Evolutionary conservation across 2,888 invertebrate species (phyloP), one percentile per base, ranked within the genome.

Genomic region (Chrysolina oricalcia): DNA sequence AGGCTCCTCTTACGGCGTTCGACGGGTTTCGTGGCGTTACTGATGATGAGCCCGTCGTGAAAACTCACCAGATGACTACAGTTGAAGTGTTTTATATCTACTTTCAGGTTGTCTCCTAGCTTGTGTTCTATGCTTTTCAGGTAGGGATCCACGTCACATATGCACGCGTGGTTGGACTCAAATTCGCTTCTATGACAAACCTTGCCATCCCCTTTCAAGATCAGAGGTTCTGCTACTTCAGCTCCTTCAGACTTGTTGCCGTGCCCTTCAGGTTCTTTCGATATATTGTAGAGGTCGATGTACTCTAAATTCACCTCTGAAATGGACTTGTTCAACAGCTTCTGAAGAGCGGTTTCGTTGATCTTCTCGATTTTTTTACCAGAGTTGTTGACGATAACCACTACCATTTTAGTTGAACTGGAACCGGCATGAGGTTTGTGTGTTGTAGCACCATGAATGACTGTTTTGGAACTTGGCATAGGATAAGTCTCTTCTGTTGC

Each of bases 1-100:
- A 84, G 80, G 76, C 86, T 85, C 64, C 86, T 81, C 70, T 81
- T 81, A 27, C 78, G 83, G 48, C 86, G 79, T 46, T 79, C 76
- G 6, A 78, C 23, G 2, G 82, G 77, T 53, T 75, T 72, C 10
- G 81, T 78, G 56, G 81, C 76, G 72, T 83, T 85, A 19, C 78
- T 81, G 21, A 86, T 83, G 9, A 78, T 19, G 21, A 83, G 70
- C 1, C 83, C 83, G n/a, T 80, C 73, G 27, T 76, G 78, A 11
- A 81, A 74, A 69, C 77, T 78, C 17, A 80, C 19, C 50, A 82
- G 78, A 53, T 79, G 75, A 9, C 72, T 64, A 68, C 83, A 84
- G 41, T 81, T 79, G 65, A 70, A 72, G 19, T 75, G 62, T 41
- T 73, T 74, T 19, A 73, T 23, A 48, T 75, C 71, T 46, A 82